Percentiles rank a stretch among this genome's conserved stretches.
Conservation (phyloP, 2,888 invertebrate genomes). For the Caradrina clavipalpis region DNA sequence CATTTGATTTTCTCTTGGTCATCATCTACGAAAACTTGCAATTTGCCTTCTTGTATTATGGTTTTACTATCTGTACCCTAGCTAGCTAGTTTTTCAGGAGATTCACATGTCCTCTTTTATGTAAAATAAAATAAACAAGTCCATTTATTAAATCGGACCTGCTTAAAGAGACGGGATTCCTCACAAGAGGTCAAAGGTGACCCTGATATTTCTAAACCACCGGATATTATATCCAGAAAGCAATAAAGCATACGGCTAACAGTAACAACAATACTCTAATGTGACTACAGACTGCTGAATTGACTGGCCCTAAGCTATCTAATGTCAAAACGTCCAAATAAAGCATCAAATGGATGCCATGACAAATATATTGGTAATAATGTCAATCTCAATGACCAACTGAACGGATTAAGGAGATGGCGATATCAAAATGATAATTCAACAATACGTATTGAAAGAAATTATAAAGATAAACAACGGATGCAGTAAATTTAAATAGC, state of each 20-base stretch:
- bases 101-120: too few relatives aligned
- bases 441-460: background rate
- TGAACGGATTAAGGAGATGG: constrained; percentile 34
- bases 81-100: too few relatives aligned
- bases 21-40: too few relatives aligned
- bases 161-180: background rate
- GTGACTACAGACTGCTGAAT: constrained; percentile 11
- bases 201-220: constrained; percentile 19
- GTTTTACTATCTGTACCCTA: too few relatives aligned
- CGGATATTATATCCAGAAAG: constrained; percentile 38
- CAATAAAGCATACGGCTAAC: constrained; percentile 18
- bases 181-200: constrained; percentile 18
- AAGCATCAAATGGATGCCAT: constrained; percentile 11
- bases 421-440: background rate
- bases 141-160: background rate
- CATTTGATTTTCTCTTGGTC: too few relatives aligned
- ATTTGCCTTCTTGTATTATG: too few relatives aligned
- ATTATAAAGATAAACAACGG: background rate
- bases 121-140: background rate
- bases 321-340: constrained; percentile 18
- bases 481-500: background rate
- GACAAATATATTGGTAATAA: constrained; percentile 33
- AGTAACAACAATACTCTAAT: constrained; percentile 35
- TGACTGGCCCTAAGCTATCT: constrained; percentile 23
- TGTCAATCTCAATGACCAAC: constrained; percentile 29